Percentiles rank a stretch among this genome's conserved stretches.
Conservation (phyloP, 2,797 vertebrate genomes). For the Hypotaenidia okinawae region DNA sequence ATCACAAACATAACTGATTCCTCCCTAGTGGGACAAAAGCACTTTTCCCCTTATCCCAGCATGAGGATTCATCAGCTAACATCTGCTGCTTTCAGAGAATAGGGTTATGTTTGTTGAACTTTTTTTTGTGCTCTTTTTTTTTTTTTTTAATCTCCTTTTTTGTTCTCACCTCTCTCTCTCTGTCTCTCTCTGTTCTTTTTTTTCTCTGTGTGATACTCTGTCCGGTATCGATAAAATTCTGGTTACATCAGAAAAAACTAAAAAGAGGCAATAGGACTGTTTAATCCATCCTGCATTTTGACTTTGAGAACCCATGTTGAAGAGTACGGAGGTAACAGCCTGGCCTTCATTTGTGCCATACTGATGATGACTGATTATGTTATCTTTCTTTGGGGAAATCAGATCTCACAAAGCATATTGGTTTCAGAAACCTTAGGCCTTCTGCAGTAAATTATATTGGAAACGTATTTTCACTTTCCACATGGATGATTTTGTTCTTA, state of each 20-base stretch:
- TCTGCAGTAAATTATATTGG: neutral
- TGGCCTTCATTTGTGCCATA: neutral
- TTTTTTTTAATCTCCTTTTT: neutral
- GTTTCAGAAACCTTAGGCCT: neutral
- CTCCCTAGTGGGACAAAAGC: neutral
- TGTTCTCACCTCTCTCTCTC: neutral
- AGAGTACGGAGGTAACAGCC: neutral
- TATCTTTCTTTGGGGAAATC: neutral
- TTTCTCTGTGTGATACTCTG: neutral
- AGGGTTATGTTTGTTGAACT: neutral
- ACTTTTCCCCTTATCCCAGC: neutral
- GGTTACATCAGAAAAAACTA: neutral
- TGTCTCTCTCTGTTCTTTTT: neutral
- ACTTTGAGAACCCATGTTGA: neutral
- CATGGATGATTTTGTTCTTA: neutral
- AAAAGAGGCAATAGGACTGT: neutral
- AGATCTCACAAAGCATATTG: neutral
- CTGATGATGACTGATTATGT: neutral
- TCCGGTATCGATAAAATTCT: neutral
- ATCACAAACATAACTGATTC: neutral
- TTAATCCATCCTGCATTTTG: neutral
- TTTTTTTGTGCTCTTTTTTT: neutral
- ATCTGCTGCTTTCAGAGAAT: neutral
- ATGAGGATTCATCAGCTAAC: neutral
- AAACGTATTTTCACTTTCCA: conserved; percentile 9